phyloP scores from a whole-genome alignment of 2,888 invertebrate species.

The Masnerella sp. region DNA sequence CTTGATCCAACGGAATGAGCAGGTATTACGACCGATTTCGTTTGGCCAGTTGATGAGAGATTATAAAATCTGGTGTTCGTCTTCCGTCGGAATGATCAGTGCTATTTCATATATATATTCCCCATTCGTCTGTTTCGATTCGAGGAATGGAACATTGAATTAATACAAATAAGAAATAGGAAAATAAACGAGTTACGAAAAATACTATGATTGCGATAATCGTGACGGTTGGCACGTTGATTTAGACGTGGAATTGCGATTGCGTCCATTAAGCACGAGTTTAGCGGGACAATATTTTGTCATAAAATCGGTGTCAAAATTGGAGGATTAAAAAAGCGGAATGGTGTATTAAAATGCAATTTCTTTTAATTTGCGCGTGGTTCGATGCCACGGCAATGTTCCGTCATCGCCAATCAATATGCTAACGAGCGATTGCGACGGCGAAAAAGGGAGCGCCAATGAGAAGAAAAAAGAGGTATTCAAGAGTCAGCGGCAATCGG shows the following conservation, averaged over 20 bases:
- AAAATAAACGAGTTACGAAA: too few species aligned
- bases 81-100: constrained; percentile 27
- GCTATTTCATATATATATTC: constrained; percentile 11
- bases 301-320: constrained; percentile 23
- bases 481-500: constrained; percentile 66
- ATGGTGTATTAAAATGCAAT: constrained; percentile 69
- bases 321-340: constrained; percentile 30
- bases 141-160: neutral
- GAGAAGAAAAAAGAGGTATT: constrained; percentile 51
- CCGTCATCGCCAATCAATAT: constrained; percentile 77
- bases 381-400: constrained; percentile 66
- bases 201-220: too few species aligned
- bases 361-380: constrained; percentile 68
- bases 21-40: constrained; percentile 41
- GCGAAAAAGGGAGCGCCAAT: constrained; percentile 47
- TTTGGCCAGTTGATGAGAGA: constrained; percentile 45
- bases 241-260: too few species aligned
- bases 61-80: constrained; percentile 34
- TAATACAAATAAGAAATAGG: constrained; percentile 1
- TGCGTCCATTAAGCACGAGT: neutral
- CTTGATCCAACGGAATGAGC: constrained; percentile 32
- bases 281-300: neutral
- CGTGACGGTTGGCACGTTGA: neutral
- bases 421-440: constrained; percentile 74
- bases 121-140: neutral